These are phyloP conservation scores for Aleiodes sp. DNA, from an alignment of 1,140 invertebrate species.

Conservation along the genomic window DNA sequence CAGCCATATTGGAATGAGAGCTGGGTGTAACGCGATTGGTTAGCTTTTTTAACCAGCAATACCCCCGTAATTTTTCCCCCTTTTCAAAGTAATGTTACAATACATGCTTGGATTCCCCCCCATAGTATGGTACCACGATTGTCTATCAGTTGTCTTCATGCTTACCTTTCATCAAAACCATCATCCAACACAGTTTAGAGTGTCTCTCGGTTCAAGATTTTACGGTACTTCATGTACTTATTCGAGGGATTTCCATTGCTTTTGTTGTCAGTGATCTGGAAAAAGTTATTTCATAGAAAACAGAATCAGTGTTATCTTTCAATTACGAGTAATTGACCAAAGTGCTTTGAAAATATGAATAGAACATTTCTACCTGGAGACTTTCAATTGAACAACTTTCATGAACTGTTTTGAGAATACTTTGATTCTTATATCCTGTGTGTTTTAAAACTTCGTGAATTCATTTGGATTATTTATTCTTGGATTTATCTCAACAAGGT, in stretches of 20 bases:
- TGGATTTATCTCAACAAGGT: too few species aligned
- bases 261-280: background rate
- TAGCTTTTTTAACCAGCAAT: constrained; percentile 48
- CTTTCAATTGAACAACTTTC: too few species aligned
- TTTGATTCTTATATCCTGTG: too few species aligned
- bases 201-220: background rate
- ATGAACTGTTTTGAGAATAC: too few species aligned
- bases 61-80: background rate
- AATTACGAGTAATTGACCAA: too few species aligned
- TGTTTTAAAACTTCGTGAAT: too few species aligned
- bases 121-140: constrained; percentile 59
- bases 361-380: too few species aligned
- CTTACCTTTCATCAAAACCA: constrained; percentile 53
- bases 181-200: constrained; percentile 31
- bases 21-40: constrained; percentile 61
- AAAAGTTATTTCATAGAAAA: background rate
- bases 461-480: too few species aligned
- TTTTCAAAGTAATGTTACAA: constrained; percentile 29
- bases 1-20: constrained; percentile 63
- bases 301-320: background rate
- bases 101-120: constrained; percentile 35
- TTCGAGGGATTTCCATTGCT: background rate
- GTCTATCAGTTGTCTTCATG: constrained; percentile 62
- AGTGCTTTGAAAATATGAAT: background rate
- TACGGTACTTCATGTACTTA: constrained; percentile 4